These are phyloP conservation scores for Doryteuthis pealeii DNA, from an alignment of 1,140 invertebrate genomes.

Conservation along the genomic window DNA sequence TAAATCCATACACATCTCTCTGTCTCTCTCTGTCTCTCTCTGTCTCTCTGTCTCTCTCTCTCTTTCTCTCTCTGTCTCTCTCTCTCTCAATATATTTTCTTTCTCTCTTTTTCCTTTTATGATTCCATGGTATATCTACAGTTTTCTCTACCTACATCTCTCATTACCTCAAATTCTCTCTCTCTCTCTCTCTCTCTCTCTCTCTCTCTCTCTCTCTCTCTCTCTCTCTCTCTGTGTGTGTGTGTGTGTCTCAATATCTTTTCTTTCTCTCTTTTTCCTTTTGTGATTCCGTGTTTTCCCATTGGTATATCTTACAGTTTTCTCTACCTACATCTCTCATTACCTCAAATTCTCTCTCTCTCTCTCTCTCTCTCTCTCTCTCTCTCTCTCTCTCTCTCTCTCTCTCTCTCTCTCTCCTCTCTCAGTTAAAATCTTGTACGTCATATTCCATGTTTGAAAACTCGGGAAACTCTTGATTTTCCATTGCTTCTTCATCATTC, in stretches of 20 bases:
- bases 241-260: neutral
- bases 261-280: neutral
- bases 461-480: too few species aligned
- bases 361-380: too few species aligned
- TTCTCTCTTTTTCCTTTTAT: neutral
- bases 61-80: neutral
- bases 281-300: too few species aligned
- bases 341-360: too few species aligned
- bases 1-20: neutral
- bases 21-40: neutral
- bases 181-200: slow-evolving; percentile 1
- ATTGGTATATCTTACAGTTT: too few species aligned
- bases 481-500: too few species aligned
- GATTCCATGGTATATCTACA: neutral
- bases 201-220: neutral
- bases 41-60: slow-evolving; percentile 10
- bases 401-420: too few species aligned
- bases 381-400: too few species aligned
- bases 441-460: too few species aligned
- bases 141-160: neutral
- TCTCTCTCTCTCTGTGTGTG: neutral
- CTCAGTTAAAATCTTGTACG: too few species aligned
- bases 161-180: neutral
- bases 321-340: too few species aligned
- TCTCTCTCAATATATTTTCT: neutral